These are phyloP conservation scores for Egretta garzetta DNA, from an alignment of 2,113 vertebrate genomes.

Conservation along the genomic window DNA sequence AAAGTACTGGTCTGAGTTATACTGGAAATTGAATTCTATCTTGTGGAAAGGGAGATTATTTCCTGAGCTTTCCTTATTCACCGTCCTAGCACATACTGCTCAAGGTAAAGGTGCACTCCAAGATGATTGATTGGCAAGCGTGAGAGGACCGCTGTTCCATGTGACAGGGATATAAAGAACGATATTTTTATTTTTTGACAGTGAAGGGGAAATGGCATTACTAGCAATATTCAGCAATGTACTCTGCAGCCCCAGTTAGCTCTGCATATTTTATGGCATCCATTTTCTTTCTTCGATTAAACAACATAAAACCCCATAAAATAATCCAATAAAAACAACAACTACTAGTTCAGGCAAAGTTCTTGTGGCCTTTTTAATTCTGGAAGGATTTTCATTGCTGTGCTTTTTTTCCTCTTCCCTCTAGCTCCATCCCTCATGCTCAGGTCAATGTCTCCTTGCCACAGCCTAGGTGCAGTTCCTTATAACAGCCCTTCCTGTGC, in stretches of 20 bases:
- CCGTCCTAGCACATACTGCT: background rate
- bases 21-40: constrained; percentile 61
- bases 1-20: constrained; percentile 26
- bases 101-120: constrained; percentile 56
- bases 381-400: background rate
- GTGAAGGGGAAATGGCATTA: constrained; percentile 59
- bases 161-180: constrained; percentile 56
- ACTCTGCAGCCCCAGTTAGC: constrained; percentile 45
- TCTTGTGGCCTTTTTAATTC: constrained; percentile 47
- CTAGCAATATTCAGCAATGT: constrained; percentile 39
- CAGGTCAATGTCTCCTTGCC: background rate
- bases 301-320: constrained; percentile 58
- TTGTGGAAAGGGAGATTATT: constrained; percentile 62
- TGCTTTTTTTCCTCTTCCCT: background rate
- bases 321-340: constrained; percentile 65
- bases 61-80: constrained; percentile 53
- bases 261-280: constrained; percentile 55
- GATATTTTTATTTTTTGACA: constrained; percentile 61
- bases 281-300: constrained; percentile 69
- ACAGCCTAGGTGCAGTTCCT: background rate
- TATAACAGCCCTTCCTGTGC: background rate
- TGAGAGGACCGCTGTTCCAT: constrained; percentile 1
- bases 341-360: constrained; percentile 35
- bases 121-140: constrained; percentile 38
- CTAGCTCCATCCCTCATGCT: background rate